Conservation (phyloP, 23 tunicate genomes). For the Ascidia mentula region DNA sequence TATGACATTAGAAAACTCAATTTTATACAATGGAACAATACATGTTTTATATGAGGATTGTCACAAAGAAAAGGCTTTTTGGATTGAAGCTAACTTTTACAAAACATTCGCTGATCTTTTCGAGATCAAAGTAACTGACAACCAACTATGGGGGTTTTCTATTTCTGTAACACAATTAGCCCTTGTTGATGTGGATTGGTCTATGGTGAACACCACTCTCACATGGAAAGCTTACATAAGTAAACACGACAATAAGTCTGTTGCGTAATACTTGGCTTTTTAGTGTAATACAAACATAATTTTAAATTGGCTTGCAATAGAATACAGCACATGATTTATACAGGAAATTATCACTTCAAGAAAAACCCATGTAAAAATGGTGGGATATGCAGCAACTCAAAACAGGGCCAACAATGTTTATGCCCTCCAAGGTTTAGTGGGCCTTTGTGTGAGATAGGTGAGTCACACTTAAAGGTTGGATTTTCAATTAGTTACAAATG, state of each 20-base stretch:
- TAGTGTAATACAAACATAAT: too few species aligned
- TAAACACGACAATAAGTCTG: too few species aligned
- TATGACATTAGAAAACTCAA: neutral
- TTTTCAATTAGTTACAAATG: too few species aligned
- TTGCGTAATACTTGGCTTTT: too few species aligned
- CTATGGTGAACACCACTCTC: neutral
- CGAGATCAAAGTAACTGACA: neutral
- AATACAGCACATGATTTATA: too few species aligned
- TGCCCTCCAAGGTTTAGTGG: neutral
- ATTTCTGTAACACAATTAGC: neutral
- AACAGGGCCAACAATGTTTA: neutral
- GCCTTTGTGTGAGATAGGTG: neutral
- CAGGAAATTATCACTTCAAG: slow-evolving; percentile 1
- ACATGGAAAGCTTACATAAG: neutral
- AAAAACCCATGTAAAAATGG: slow-evolving; percentile 4
- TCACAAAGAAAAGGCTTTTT: neutral
- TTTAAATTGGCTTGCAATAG: too few species aligned
- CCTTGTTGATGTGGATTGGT: neutral
- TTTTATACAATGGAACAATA: neutral
- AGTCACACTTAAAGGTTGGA: too few species aligned
- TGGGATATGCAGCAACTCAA: neutral
- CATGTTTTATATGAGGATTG: neutral
- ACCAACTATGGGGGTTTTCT: neutral
- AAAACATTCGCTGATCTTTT: neutral
- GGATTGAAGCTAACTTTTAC: neutral